Evolutionary conservation across 2,888 invertebrate species (phyloP).

Genomic region (Dendrolimus houi): DNA sequence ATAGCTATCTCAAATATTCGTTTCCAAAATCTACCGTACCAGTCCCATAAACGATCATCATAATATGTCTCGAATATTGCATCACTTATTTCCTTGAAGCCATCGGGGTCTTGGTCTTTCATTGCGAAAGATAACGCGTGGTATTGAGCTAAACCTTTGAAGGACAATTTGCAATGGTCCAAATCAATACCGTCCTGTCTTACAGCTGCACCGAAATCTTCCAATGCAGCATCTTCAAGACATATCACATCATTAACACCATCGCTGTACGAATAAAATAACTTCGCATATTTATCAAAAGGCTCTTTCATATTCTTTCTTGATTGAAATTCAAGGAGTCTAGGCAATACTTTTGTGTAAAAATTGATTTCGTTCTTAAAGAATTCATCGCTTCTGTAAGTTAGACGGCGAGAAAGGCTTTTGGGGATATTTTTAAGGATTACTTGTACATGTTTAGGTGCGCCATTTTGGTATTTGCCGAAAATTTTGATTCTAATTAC

Average conservation of each 20-base stretch:
- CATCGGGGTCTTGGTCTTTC: slow-evolving; percentile 67
- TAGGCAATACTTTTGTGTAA: slow-evolving; percentile 72
- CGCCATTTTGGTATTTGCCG: slow-evolving; percentile 43
- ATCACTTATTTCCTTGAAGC: slow-evolving; percentile 55
- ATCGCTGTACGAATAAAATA: slow-evolving; percentile 63
- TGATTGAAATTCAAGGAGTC: slow-evolving; percentile 56
- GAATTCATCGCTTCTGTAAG: slow-evolving; percentile 80
- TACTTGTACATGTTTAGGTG: slow-evolving; percentile 57
- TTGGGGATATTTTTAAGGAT: slow-evolving; percentile 82
- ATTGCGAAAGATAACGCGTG: slow-evolving; percentile 78
- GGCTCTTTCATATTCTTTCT: slow-evolving; percentile 55
- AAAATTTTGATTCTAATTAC: slow-evolving; percentile 76
- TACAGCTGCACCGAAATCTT: slow-evolving; percentile 55
- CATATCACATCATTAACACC: slow-evolving; percentile 74
- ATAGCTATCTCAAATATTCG: slow-evolving; percentile 69
- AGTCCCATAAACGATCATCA: slow-evolving; percentile 62
- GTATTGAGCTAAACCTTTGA: slow-evolving; percentile 73
- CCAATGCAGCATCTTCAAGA: slow-evolving; percentile 69
- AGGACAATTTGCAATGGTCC: slow-evolving; percentile 62
- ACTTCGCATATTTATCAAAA: slow-evolving; percentile 64
- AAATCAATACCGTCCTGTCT: slow-evolving; percentile 69
- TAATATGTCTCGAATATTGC: slow-evolving; percentile 76
- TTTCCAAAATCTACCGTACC: slow-evolving; percentile 76
- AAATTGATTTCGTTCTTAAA: slow-evolving; percentile 83
- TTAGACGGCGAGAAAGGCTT: slow-evolving; percentile 77